phyloP scores from a whole-genome alignment of 2,888 invertebrate genomes.

The Pomacea canaliculata region DNA sequence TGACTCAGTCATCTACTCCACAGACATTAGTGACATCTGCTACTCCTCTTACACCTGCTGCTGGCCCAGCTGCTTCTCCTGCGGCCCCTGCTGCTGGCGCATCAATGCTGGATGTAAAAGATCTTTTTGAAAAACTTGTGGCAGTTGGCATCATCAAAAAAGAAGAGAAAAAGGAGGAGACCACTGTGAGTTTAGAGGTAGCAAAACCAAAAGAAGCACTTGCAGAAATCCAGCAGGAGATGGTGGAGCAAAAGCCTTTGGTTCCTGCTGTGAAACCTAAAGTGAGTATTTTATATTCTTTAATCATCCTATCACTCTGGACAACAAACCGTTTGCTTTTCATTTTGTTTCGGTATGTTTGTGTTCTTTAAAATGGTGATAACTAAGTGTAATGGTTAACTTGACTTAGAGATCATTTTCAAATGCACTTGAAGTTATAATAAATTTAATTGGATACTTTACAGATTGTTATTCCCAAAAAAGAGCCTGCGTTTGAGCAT shows the following conservation, averaged over 20 bases:
- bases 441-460: background rate
- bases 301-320: too few relatives aligned
- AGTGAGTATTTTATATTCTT: background rate
- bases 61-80: slow-evolving; percentile 10
- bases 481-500: slow-evolving; percentile 37
- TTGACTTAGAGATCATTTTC: too few relatives aligned
- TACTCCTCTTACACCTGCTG: background rate
- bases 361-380: too few relatives aligned
- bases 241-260: slow-evolving; percentile 3
- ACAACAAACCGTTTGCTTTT: too few relatives aligned
- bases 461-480: slow-evolving; percentile 28
- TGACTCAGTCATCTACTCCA: background rate
- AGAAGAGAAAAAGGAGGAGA: slow-evolving; percentile 20
- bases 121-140: slow-evolving; percentile 86
- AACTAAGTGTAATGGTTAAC: too few relatives aligned
- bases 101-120: slow-evolving; percentile 78
- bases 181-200: background rate
- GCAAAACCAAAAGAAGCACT: background rate
- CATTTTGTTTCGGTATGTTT: too few relatives aligned
- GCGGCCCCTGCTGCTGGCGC: slow-evolving; percentile 29
- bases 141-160: slow-evolving; percentile 82
- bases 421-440: too few relatives aligned
- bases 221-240: background rate
- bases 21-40: background rate
- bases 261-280: slow-evolving; percentile 2